These are phyloP conservation scores for Pomacea maculata DNA, from an alignment of 1,140 invertebrate species.

Conservation along the genomic window DNA sequence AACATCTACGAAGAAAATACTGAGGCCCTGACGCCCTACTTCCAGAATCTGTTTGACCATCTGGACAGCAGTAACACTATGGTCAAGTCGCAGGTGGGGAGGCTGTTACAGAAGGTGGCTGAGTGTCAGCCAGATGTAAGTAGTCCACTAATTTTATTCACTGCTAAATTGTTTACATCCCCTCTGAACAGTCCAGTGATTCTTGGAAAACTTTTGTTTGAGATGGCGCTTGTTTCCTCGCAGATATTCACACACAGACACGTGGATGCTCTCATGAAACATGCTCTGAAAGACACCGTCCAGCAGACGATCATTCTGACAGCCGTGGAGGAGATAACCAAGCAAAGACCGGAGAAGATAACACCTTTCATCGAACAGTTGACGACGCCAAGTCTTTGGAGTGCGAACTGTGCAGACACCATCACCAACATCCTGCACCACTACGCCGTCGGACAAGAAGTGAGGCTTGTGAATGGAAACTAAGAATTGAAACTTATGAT, in stretches of 20 bases:
- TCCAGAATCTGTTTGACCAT: slow-evolving; percentile 8
- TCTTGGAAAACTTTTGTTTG: no score
- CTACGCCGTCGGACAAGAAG: slow-evolving; percentile 13
- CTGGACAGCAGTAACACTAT: slow-evolving; percentile 7
- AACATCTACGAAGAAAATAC: slow-evolving; percentile 28
- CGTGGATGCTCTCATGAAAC: slow-evolving; percentile 2
- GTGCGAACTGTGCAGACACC: not conserved
- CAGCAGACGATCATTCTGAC: slow-evolving; percentile 6
- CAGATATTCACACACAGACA: slow-evolving; percentile 24
- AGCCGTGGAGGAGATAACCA: slow-evolving; percentile 11
- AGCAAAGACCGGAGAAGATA: slow-evolving; percentile 16
- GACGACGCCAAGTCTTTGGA: slow-evolving; percentile 7
- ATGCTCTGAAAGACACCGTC: not conserved
- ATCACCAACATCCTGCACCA: slow-evolving; percentile 14
- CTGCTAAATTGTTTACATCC: no score
- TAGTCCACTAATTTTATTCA: not conserved
- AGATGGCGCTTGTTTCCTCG: not conserved
- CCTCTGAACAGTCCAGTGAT: no score
- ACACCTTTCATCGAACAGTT: slow-evolving; percentile 13
- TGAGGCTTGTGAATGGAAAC: not conserved
- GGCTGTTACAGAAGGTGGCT: slow-evolving; percentile 25
- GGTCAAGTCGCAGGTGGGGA: not conserved
- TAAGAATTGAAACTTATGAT: no score
- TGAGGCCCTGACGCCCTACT: slow-evolving; percentile 5
- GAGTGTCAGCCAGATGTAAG: slow-evolving; percentile 26